Percentiles rank a stretch among this genome's conserved stretches.
phyloP scores from a whole-genome alignment of 2,113 vertebrate genomes.

The Heterochromis multidens region DNA sequence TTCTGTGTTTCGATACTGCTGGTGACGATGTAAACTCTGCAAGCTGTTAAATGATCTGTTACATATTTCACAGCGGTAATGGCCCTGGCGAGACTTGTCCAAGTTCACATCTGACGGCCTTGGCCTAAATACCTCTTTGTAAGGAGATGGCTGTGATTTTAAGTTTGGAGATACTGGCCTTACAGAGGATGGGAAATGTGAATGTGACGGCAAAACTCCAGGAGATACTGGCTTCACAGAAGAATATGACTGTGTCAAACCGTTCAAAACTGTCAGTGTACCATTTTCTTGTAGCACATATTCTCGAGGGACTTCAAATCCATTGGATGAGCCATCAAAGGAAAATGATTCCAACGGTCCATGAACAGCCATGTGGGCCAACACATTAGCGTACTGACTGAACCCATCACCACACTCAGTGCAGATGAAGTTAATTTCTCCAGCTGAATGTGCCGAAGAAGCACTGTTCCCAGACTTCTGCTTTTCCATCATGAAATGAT shows the following conservation, averaged over 20 bases:
- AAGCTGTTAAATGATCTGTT: constrained; percentile 70
- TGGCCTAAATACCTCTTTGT: constrained; percentile 31
- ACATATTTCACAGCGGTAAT: constrained; percentile 76
- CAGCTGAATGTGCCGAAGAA: constrained; percentile 33
- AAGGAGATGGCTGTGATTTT: constrained; percentile 3
- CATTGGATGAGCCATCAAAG: constrained; percentile 71
- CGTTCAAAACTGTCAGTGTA: constrained; percentile 71
- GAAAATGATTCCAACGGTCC: constrained; percentile 73
- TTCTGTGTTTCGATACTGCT: constrained; percentile 74
- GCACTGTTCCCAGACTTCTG: constrained; percentile 53
- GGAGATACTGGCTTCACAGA: constrained; percentile 57
- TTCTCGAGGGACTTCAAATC: constrained; percentile 74
- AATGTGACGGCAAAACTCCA: constrained; percentile 54
- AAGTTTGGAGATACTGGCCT: constrained; percentile 47
- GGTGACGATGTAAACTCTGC: constrained; percentile 74
- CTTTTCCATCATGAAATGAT: constrained; percentile 65
- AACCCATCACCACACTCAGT: constrained; percentile 81
- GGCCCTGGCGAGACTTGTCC: constrained; percentile 45
- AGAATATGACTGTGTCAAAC: constrained; percentile 53
- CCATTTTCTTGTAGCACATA: constrained; percentile 81
- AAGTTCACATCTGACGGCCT: constrained; percentile 33
- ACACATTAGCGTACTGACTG: constrained; percentile 68
- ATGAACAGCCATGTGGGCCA: constrained; percentile 75
- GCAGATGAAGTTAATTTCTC: constrained; percentile 76
- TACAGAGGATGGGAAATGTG: constrained; percentile 29